Evolutionary conservation across 2,888 invertebrate species (phyloP).

Genomic region (Ptilodon capucinus): DNA sequence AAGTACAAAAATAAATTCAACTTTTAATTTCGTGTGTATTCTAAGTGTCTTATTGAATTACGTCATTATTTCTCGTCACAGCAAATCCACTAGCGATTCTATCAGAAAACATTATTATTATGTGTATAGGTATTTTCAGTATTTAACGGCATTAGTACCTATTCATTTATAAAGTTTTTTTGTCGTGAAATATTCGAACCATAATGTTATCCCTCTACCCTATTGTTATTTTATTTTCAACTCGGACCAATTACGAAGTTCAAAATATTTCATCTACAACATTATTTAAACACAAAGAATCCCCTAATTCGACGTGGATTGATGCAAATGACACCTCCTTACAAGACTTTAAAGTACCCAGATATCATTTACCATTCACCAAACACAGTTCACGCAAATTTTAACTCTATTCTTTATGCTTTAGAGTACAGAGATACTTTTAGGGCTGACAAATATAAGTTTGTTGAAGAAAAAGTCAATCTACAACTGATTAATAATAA

Average conservation of each 20-base stretch:
- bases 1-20: too few species aligned
- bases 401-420: background rate
- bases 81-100: too few species aligned
- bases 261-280: slow-evolving; percentile 45
- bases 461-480: slow-evolving; percentile 1
- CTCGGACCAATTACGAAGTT: slow-evolving; percentile 41
- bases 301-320: slow-evolving; percentile 70
- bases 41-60: too few species aligned
- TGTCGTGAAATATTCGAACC: too few species aligned
- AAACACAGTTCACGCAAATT: background rate
- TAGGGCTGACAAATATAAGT: slow-evolving; percentile 1
- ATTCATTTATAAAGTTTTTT: background rate
- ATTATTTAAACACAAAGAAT: slow-evolving; percentile 63
- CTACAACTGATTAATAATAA: background rate
- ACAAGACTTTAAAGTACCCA: slow-evolving; percentile 22
- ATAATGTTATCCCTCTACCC: background rate
- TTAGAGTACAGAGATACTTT: slow-evolving; percentile 12
- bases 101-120: too few species aligned
- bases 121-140: too few species aligned
- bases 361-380: background rate
- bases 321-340: slow-evolving; percentile 74
- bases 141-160: too few species aligned
- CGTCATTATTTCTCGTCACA: too few species aligned
- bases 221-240: slow-evolving; percentile 19
- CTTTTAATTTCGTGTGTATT: too few species aligned